These are phyloP conservation scores for Lepus oiostolus DNA, from an alignment of 2,797 vertebrate species.

Conservation along the genomic window DNA sequence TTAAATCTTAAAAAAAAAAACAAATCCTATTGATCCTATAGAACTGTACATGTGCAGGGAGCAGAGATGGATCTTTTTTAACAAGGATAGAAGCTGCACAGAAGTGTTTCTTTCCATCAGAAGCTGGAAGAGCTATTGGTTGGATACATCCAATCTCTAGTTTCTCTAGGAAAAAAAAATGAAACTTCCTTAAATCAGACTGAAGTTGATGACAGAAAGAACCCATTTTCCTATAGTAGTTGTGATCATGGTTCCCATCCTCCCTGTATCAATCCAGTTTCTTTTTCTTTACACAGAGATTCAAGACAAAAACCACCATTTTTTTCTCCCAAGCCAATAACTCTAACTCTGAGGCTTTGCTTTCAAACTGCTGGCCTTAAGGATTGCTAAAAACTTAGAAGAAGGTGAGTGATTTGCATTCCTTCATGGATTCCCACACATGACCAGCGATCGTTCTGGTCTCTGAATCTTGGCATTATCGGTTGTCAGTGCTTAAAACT, in stretches of 20 bases:
- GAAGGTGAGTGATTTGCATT: not conserved
- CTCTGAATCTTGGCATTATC: not conserved
- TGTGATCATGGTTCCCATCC: not conserved
- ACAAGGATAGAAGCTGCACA: not conserved
- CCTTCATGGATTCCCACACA: not conserved
- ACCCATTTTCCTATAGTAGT: not conserved
- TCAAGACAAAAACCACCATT: not conserved
- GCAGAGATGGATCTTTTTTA: not conserved
- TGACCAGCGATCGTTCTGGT: not conserved
- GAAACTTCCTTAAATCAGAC: not conserved
- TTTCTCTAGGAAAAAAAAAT: not conserved
- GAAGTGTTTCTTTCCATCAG: not conserved
- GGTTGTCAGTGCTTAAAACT: not conserved
- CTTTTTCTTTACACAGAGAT: constrained; percentile 14
- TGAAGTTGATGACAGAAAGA: not conserved
- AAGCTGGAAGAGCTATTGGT: not conserved
- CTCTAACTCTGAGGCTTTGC: not conserved
- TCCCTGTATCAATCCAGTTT: not conserved
- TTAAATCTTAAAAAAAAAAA: no score
- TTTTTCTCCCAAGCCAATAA: not conserved
- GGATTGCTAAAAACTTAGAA: not conserved
- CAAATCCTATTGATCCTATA: not conserved
- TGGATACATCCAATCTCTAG: not conserved
- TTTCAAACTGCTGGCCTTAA: constrained; percentile 1
- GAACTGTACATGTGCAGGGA: not conserved